Base-by-base conservation (phyloP, 2,797 vertebrate species). In the Amblyopsis hoosieri region DNA sequence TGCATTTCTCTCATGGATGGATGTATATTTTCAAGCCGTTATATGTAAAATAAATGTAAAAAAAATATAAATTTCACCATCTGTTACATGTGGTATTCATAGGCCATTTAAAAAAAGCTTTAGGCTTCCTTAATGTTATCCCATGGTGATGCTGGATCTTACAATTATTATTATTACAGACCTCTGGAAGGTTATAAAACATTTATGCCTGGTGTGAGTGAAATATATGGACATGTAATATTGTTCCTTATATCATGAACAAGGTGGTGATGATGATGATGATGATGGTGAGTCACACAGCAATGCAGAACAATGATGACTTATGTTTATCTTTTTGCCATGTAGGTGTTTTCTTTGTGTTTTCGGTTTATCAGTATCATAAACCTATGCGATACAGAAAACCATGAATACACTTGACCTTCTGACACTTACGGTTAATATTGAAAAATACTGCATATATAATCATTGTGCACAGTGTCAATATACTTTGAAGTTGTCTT, bases 121-220 rank as follows among this genome's bases (percentile, higher is more conserved):
- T 51, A 45, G 51, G 71, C 71, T 76, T 72, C 62, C 59, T 72
- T 55, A 59, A 71, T 62, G 63, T 69, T 48, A 53, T 61, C 37
- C 8, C 59, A 67, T 54, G n/a, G 54, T 75, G 75, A 74, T 73
- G 67, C 64, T 12, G 42, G 59, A 58, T 61, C 47, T 50, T 57
- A 60, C 63, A 65, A 75, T 78, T 46, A 67, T 71, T 67, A 74
- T 70, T 62, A 68, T 77, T 61, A 74, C 62, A 73, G 63, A 67
- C 23, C 60, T 64, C 33, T 15, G 42, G 37, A 45, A 72, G 63
- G 59, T 72, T 76, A 79, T 79, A 74, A 82, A 75, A 60, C 51
- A 15, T 67, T 51, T 79, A 78, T 71, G 67, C 72, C 65, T 65
- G 61, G 67, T 72, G 76, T 56, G 69, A 68, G 69, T 51, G 42